Evolutionary conservation across 2,888 invertebrate species (phyloP).

Genomic region (Drosophila algonquin): DNA sequence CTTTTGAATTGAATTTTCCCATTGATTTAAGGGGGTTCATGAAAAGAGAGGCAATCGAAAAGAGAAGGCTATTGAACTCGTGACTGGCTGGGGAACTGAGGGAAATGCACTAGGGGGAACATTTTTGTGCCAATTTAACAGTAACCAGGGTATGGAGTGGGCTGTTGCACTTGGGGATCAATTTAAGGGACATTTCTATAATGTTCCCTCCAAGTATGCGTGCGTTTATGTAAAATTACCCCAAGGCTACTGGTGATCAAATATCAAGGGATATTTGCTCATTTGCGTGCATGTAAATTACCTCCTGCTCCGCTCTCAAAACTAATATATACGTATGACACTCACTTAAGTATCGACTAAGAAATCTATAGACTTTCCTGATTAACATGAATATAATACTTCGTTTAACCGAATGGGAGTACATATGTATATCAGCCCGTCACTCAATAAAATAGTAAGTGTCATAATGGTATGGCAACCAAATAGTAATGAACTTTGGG

Average conservation of each 20-base stretch:
- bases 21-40: slow-evolving; percentile 30
- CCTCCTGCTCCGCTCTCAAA: neutral
- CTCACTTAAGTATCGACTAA: neutral
- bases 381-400: neutral
- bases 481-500: slow-evolving; percentile 22
- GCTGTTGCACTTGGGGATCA: slow-evolving; percentile 42
- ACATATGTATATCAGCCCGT: no score
- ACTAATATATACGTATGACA: neutral
- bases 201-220: slow-evolving; percentile 13
- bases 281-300: neutral
- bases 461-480: neutral
- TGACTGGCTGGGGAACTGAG: neutral
- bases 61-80: neutral
- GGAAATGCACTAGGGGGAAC: neutral
- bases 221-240: slow-evolving; percentile 13
- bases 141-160: neutral
- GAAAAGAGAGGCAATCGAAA: slow-evolving; percentile 11
- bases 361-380: neutral
- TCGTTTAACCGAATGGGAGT: neutral
- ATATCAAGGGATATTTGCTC: no score
- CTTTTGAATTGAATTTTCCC: slow-evolving; percentile 39
- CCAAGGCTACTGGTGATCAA: slow-evolving; percentile 15
- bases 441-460: neutral
- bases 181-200: slow-evolving; percentile 24
- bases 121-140: neutral